These are phyloP conservation scores for Taxidea taxus DNA, from an alignment of 2,113 vertebrate genomes.

Conservation along the genomic window DNA sequence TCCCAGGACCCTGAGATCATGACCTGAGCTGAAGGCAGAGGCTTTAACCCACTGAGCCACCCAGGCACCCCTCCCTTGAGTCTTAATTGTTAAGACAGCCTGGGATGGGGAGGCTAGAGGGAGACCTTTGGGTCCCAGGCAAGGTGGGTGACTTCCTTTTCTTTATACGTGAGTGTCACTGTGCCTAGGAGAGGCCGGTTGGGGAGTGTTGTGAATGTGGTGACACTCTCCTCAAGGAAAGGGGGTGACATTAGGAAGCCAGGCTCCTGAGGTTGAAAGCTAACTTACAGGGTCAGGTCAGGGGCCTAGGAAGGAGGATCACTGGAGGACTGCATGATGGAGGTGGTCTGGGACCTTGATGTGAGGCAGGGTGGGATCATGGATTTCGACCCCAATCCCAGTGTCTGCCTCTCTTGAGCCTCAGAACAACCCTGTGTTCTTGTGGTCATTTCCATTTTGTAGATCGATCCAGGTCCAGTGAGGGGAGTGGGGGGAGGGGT, in stretches of 20 bases:
- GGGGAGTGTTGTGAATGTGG: neutral
- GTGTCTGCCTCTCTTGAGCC: neutral
- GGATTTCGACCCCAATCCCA: fast-evolving
- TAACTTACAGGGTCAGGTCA: no score
- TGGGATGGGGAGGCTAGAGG: neutral
- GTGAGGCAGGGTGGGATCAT: neutral
- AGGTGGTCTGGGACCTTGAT: neutral
- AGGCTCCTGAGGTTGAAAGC: neutral
- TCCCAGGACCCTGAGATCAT: no score
- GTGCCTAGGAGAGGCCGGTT: fast-evolving
- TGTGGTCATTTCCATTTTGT: neutral
- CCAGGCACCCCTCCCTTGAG: no score
- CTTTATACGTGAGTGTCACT: no score
- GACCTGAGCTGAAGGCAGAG: no score
- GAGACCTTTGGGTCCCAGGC: neutral
- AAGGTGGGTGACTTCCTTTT: neutral
- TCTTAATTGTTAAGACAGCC: neutral
- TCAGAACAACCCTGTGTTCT: neutral
- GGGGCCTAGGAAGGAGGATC: neutral
- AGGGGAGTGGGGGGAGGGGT: neutral
- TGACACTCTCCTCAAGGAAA: neutral
- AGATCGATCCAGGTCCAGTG: neutral
- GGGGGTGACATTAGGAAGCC: neutral
- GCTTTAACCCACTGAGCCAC: no score
- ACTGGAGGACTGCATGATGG: neutral